Evolutionary conservation across 2,888 invertebrate genomes (phyloP), one percentile per base, ranked within the genome.

Genomic region (Drosophila paramelanica): DNA sequence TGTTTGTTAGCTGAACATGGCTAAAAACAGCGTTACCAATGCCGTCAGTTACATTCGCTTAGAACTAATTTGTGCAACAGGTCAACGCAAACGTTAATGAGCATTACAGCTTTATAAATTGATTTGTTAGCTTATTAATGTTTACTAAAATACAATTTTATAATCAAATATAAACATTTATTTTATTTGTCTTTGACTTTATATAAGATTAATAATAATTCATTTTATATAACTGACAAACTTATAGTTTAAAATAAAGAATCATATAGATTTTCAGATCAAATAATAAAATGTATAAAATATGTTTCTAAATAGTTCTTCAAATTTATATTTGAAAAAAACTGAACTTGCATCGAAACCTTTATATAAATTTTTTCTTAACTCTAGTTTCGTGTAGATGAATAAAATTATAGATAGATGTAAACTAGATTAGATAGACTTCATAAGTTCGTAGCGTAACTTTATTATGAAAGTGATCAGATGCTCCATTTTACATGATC

Each of bases 1-100:
- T 42, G 68, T 68, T 59, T 13, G 41, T 42, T 52, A 45, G 43
- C 31, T 33, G 17, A 43, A 46, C 42, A 33, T 25, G 59, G 7
- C 52, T 14, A 47, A 23, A 55, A 42, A 33, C 27, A 13, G 42
- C 31, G 39, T 53, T 51, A 20, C 17, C 49, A 50, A 31, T 39
- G 36, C 11, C 5, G 45, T 33, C 33, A 14, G 20, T 33, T 0
- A 25, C 5, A 31, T 58, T 51, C 31, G 41, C 36, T 50, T 25
- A 43, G 36, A 33, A 47, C 36, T 8, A 39, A 58, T 67, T 68
- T 43, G 39, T 31, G 11, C 42, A 43, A 38, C 45, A 38, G 23
- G 10, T 10, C 23, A 49, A 55, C 20, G 42, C 10, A 50, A 62
- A 50, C 10, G 25, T 39, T 33, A 67, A 36, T 56, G 36, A 49